Conservation (phyloP, 2,888 invertebrate species). For the Ochropleura leucogaster region DNA sequence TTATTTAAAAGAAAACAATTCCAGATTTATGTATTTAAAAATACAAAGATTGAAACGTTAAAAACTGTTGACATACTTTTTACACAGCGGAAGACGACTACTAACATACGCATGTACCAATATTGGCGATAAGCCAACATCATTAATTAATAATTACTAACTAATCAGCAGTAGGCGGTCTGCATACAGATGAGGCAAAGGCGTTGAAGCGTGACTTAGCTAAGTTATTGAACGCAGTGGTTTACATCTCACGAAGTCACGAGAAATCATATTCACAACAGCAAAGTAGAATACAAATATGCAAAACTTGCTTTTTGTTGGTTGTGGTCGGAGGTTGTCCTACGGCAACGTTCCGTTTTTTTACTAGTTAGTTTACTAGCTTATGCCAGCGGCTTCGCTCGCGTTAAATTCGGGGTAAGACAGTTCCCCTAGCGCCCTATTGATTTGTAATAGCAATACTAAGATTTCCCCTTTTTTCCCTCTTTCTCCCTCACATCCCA, state of each 20-base stretch:
- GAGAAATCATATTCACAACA: slow-evolving; percentile 27
- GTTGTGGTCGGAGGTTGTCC: background rate
- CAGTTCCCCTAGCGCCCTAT: no score
- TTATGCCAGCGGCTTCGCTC: no score
- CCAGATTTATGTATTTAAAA: background rate
- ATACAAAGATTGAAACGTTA: slow-evolving; percentile 14
- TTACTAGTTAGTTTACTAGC: no score
- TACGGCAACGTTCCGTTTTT: no score
- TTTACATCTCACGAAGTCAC: slow-evolving; percentile 24
- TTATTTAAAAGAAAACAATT: background rate
- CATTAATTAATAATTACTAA: slow-evolving; percentile 50
- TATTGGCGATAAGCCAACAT: slow-evolving; percentile 51
- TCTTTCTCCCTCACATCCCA: no score
- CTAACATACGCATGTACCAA: slow-evolving; percentile 31
- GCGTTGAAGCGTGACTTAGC: slow-evolving; percentile 38
- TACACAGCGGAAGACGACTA: slow-evolving; percentile 30
- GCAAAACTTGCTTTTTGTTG: background rate
- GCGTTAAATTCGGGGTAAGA: no score
- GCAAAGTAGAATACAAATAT: slow-evolving; percentile 5
- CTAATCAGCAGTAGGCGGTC: slow-evolving; percentile 39
- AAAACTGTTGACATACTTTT: slow-evolving; percentile 29
- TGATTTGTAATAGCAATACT: no score
- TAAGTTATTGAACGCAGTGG: slow-evolving; percentile 20
- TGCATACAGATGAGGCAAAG: slow-evolving; percentile 41
- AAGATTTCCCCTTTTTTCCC: no score